These are phyloP conservation scores for Drosophila lowei DNA, from an alignment of 1,140 invertebrate species.

Conservation along the genomic window DNA sequence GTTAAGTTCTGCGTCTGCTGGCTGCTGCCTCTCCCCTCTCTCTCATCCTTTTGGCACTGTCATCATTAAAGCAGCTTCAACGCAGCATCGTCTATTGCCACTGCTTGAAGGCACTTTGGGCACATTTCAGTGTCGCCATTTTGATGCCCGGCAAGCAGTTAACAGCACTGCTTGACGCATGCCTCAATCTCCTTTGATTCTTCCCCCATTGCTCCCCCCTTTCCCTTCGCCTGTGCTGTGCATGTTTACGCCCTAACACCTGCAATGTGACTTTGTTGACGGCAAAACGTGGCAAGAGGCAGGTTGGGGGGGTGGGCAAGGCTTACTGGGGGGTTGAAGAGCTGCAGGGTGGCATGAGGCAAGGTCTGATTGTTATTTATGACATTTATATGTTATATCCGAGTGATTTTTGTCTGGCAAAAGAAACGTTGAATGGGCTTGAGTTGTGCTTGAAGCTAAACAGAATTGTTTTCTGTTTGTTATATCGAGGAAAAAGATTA, in stretches of 20 bases:
- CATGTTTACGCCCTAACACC: constrained; percentile 60
- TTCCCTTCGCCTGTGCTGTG: constrained; percentile 7
- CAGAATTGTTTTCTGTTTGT: no score
- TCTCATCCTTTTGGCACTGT: constrained; percentile 11
- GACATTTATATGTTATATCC: constrained; percentile 17
- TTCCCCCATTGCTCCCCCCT: constrained; percentile 1
- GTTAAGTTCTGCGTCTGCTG: constrained; percentile 15
- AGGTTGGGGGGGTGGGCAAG: no score
- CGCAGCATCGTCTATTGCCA: constrained; percentile 34
- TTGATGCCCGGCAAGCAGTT: constrained; percentile 31
- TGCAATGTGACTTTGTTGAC: constrained; percentile 53
- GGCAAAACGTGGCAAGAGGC: constrained; percentile 32
- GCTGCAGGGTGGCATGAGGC: not conserved
- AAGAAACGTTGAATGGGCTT: no score
- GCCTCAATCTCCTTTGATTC: constrained; percentile 8
- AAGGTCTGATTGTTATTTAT: constrained; percentile 25
- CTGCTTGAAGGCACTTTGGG: constrained; percentile 55
- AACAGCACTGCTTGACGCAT: constrained; percentile 13
- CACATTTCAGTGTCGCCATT: constrained; percentile 26
- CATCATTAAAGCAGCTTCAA: constrained; percentile 43
- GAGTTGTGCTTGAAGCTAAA: no score
- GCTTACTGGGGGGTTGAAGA: not conserved
- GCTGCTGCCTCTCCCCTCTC: not conserved
- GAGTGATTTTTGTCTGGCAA: constrained; percentile 12
- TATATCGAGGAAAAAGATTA: no score